Base-by-base conservation (phyloP, 2,113 vertebrate genomes). In the Poecile atricapillus region DNA sequence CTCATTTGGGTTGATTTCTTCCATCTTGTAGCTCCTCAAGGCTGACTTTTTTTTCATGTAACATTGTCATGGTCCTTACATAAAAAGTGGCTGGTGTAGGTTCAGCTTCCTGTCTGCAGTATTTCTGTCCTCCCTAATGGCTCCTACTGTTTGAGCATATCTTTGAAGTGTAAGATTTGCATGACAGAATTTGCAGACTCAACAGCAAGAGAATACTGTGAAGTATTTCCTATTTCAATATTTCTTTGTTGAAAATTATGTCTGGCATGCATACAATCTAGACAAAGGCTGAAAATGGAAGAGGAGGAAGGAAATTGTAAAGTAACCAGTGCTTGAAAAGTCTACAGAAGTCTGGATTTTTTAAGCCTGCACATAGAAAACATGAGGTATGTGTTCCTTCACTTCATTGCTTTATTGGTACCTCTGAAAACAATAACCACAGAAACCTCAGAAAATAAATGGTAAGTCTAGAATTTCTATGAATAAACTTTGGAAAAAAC, bases 341-440 rank as follows among this genome's bases (percentile, higher is more conserved):
- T 90, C 43, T 88, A 94, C 84, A 80, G 31, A 80, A 95, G 93
- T 94, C 93, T 95, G 91, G 63, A 93, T 70, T 85, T 89, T 96
- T 95, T 91, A 65, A 87, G 63, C 55, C 81, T 2, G 0, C 63
- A 87, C 53, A 53, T 27, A 93, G 49, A 91, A 94, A 89, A 80
- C 78, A 78, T 30, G 63, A 76, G 55, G 56, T 56, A 49, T 31
- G 20, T 73, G 30, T 93, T 94, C 62, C 81, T 91, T 91, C 87
- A 83, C 21, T 90, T 74, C 52, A 49, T 30, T 87, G 58, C 58
- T 50, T 13, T 49, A 37, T 67, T 93, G 70, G 62, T 73, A 76
- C 33, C 31, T 76, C 70, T 73, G 77, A 76, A 55, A 92, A 89
- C 52, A 96, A 79, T 46, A 87, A 93, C 83, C 74, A 87, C 83